Percentiles rank a stretch among this genome's conserved stretches.
These are phyloP conservation scores for Brachionus paranguensis DNA, from an alignment of 1,140 invertebrate genomes.

Conservation along the genomic window DNA sequence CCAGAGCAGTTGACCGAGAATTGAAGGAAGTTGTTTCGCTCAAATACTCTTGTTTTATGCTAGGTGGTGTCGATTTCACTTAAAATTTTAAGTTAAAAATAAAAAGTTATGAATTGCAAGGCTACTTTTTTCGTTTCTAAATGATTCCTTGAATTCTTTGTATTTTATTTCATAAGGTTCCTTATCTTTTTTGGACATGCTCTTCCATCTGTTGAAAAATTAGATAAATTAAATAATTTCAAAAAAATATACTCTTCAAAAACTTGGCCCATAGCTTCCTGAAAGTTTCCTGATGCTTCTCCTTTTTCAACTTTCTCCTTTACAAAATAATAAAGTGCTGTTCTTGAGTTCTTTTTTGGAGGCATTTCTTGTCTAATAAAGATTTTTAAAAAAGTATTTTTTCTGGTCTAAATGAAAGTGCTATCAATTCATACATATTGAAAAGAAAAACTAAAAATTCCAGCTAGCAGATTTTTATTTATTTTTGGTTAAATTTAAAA, in stretches of 20 bases:
- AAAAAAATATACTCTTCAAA: background rate
- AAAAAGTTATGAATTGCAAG: background rate
- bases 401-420: too few relatives aligned
- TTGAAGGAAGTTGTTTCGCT: background rate
- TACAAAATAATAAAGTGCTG: background rate
- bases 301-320: background rate
- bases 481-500: too few relatives aligned
- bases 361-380: background rate
- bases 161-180: constrained; percentile 3
- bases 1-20: background rate
- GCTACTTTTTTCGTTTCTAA: background rate
- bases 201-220: background rate
- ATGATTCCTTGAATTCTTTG: constrained; percentile 6
- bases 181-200: background rate
- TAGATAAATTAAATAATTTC: background rate
- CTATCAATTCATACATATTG: too few relatives aligned
- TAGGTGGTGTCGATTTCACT: background rate
- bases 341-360: background rate
- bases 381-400: too few relatives aligned
- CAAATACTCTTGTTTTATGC: background rate
- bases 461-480: too few relatives aligned
- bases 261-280: background rate
- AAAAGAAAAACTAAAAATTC: too few relatives aligned
- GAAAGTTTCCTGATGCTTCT: background rate
- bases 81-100: background rate